A percentile compares a stretch with the other conserved stretches of the same genome.
Evolutionary conservation across 2,797 vertebrate species (phyloP).

Genomic region (Ceryle rudis): DNA sequence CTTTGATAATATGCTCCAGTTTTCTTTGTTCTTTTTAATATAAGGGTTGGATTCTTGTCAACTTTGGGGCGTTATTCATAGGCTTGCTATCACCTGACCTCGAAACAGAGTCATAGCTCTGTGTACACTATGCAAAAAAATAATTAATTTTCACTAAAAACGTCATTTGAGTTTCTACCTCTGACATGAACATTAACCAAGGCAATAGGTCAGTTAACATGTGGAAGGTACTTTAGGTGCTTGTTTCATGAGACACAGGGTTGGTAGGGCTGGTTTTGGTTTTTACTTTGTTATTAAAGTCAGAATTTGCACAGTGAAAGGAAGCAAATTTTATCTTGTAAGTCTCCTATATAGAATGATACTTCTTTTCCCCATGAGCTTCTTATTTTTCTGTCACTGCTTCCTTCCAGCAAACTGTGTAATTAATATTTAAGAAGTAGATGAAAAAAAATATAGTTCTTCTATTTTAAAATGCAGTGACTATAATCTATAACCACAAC

Average conservation of each 20-base stretch:
- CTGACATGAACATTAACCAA: neutral
- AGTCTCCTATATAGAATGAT: neutral
- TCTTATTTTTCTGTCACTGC: neutral
- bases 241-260: neutral
- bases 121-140: neutral
- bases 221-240: neutral
- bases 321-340: rapidly evolving
- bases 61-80: neutral
- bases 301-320: neutral
- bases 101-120: neutral
- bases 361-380: neutral
- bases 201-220: neutral
- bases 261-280: neutral
- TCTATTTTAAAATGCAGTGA: neutral
- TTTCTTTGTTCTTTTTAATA: neutral
- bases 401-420: neutral
- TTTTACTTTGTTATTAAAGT: neutral
- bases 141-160: neutral
- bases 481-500: neutral
- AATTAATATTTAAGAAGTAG: neutral
- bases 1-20: neutral
- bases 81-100: neutral
- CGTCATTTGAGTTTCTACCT: neutral
- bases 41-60: neutral
- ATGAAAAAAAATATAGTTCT: neutral